phyloP scores from a whole-genome alignment of 2,797 vertebrate genomes.

The Uromys caudimaculatus region DNA sequence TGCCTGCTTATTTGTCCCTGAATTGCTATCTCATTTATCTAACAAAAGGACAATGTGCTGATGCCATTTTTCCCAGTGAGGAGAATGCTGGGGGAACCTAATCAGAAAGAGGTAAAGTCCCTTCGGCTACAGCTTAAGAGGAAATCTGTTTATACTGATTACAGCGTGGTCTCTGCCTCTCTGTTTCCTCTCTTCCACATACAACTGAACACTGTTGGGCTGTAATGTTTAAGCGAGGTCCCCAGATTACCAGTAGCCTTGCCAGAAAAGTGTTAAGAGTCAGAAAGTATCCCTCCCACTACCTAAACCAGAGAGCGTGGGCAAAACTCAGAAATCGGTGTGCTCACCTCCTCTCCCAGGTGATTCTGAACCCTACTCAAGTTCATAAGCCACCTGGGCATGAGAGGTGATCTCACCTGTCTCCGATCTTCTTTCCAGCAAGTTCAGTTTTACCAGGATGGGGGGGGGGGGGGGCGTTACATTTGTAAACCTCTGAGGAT shows the following conservation, averaged over 20 bases:
- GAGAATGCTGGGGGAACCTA: background rate
- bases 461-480: background rate
- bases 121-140: background rate
- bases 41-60: slow-evolving; percentile 54
- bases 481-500: background rate
- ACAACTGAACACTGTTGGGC: background rate
- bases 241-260: background rate
- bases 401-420: background rate
- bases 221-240: background rate
- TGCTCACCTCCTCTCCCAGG: background rate
- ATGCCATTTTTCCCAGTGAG: slow-evolving; percentile 31
- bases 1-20: slow-evolving; percentile 71
- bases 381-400: background rate
- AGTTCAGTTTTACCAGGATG: background rate
- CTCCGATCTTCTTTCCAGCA: slow-evolving; percentile 14
- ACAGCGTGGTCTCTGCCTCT: background rate
- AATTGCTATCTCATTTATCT: slow-evolving; percentile 69
- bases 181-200: background rate
- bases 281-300: background rate
- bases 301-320: background rate
- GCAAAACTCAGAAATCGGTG: background rate
- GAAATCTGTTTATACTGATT: background rate
- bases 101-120: background rate
- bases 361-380: background rate
- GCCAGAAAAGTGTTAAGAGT: background rate